Conservation (phyloP, 1,140 invertebrate genomes). For the Neodiprion pinetum region DNA sequence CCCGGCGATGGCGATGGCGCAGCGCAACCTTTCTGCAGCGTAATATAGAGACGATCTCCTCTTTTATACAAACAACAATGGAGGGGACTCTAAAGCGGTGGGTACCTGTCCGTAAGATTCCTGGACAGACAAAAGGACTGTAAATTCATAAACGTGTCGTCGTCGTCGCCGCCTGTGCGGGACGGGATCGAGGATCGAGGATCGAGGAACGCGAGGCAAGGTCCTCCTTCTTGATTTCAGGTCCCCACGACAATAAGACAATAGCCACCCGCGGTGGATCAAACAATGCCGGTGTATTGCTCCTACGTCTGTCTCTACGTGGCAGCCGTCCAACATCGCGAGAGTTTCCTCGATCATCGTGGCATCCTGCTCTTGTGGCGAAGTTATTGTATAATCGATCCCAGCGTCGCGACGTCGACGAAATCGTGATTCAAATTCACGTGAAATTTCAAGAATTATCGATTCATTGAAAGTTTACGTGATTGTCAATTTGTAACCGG, state of each 20-base stretch:
- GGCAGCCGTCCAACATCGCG: no score
- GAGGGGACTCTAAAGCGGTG: constrained; percentile 24
- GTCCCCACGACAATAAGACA: constrained; percentile 11
- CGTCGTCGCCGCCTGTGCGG: constrained; percentile 17
- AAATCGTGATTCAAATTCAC: no score
- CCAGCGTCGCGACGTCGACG: no score
- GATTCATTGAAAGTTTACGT: no score
- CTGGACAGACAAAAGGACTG: constrained; percentile 20
- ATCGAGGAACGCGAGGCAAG: not conserved
- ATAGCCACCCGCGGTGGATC: constrained; percentile 1
- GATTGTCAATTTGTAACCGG: no score
- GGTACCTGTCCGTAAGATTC: constrained; percentile 18
- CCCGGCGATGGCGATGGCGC: not conserved
- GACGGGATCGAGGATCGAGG: not conserved
- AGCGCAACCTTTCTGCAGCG: constrained; percentile 13
- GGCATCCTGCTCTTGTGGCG: no score
- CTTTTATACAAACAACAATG: constrained; percentile 22
- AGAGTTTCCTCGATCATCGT: no score
- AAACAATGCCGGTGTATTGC: not conserved
- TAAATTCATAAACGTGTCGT: constrained; percentile 34
- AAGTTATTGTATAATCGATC: no score
- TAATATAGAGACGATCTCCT: constrained; percentile 27
- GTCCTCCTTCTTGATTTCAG: not conserved
- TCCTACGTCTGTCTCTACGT: not conserved
- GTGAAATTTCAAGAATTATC: no score